These are phyloP conservation scores for Aspiorhynchus laticeps DNA, from an alignment of 2,113 vertebrate genomes.

Conservation along the genomic window DNA sequence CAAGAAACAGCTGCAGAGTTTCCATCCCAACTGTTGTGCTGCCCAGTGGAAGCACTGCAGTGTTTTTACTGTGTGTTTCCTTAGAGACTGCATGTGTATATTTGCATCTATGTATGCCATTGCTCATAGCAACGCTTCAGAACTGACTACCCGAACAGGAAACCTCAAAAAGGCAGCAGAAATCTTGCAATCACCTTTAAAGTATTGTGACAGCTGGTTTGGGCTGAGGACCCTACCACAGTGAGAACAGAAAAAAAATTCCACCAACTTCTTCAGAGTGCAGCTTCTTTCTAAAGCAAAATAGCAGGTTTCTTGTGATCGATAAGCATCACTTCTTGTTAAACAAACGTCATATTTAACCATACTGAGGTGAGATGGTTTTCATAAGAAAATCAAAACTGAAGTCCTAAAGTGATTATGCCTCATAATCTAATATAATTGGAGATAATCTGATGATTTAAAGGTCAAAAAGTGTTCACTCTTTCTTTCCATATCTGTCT, in stretches of 20 bases:
- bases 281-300: not conserved
- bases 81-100: slow-evolving; percentile 62
- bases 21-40: slow-evolving; percentile 31
- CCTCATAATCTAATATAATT: not conserved
- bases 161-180: slow-evolving; percentile 67
- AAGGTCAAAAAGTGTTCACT: not conserved
- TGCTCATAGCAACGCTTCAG: slow-evolving; percentile 66
- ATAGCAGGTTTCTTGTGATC: not conserved
- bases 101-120: slow-evolving; percentile 58
- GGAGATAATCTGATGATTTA: not conserved
- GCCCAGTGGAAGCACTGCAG: slow-evolving; percentile 56
- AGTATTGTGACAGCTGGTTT: slow-evolving; percentile 42
- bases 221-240: slow-evolving; percentile 36
- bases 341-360: not conserved
- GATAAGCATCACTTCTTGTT: not conserved
- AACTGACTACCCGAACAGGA: slow-evolving; percentile 66
- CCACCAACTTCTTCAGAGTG: not conserved
- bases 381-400: no score
- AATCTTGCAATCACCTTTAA: slow-evolving; percentile 63
- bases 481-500: not conserved
- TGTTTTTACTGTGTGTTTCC: slow-evolving; percentile 63
- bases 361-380: not conserved
- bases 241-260: slow-evolving; percentile 5
- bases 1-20: slow-evolving; percentile 47
- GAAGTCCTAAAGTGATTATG: not conserved